phyloP scores from a whole-genome alignment of 2,888 invertebrate species.

The Dendrolimus pini region DNA sequence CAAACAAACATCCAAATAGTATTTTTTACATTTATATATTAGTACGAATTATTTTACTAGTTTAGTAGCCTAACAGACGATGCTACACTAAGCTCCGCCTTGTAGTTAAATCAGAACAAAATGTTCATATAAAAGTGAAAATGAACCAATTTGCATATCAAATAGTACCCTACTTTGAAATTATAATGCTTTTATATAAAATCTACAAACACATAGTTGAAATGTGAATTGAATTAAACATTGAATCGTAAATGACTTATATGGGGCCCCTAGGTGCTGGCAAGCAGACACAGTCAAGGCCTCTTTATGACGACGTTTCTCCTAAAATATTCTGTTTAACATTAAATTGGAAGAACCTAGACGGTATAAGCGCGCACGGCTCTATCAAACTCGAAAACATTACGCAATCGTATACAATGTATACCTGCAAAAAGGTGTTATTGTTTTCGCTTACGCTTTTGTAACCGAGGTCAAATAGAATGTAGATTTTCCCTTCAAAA shows the following conservation, averaged over 20 bases:
- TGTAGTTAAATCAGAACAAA: too few relatives aligned
- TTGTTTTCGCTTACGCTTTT: not conserved
- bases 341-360: constrained; percentile 1
- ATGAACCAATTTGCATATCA: too few relatives aligned
- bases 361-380: not conserved
- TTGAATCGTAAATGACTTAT: constrained; percentile 29
- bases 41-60: too few relatives aligned
- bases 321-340: constrained; percentile 1
- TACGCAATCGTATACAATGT: not conserved
- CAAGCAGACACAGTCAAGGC: constrained; percentile 27
- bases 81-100: too few relatives aligned
- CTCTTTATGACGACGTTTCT: constrained; percentile 16
- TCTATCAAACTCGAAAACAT: not conserved
- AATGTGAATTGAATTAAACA: constrained; percentile 23
- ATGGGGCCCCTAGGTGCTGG: constrained; percentile 24
- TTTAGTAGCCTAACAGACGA: too few relatives aligned
- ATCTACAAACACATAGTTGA: constrained; percentile 11
- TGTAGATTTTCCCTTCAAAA: not conserved
- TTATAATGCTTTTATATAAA: not conserved
- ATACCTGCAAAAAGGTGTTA: not conserved
- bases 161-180: too few relatives aligned
- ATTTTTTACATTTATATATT: too few relatives aligned
- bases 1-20: too few relatives aligned
- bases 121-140: too few relatives aligned
- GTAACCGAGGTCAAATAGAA: not conserved